A percentile compares a stretch with the other conserved stretches of the same genome.
Evolutionary conservation across 2,113 vertebrate genomes (phyloP).

Genomic region (Sceloporus undulatus): DNA sequence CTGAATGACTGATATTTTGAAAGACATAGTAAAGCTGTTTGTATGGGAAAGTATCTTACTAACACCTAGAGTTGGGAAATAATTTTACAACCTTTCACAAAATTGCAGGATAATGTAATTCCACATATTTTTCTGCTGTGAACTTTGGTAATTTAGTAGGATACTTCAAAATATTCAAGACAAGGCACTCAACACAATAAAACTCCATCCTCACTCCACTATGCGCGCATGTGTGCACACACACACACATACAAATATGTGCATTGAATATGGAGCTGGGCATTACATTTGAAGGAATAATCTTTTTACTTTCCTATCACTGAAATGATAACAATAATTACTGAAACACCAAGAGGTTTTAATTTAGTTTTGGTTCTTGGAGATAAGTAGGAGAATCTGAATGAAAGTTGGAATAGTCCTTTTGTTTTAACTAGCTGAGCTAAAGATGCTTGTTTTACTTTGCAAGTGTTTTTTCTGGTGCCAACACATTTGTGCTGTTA

Average conservation of each 20-base stretch:
- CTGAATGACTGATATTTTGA: not conserved
- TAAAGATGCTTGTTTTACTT: not conserved
- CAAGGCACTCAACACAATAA: too few species aligned
- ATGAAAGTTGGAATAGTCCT: not conserved
- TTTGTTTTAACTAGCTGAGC: not conserved
- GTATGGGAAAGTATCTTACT: not conserved
- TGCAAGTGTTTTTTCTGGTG: too few species aligned
- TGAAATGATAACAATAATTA: not conserved
- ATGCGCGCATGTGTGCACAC: too few species aligned
- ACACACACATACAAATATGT: too few species aligned
- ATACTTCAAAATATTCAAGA: too few species aligned
- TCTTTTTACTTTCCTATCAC: not conserved
- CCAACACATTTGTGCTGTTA: not conserved
- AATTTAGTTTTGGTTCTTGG: not conserved
- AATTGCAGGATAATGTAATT: not conserved
- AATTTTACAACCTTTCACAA: not conserved
- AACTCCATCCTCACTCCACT: too few species aligned
- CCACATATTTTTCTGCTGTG: not conserved
- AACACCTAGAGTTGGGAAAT: not conserved
- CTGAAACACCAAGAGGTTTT: not conserved
- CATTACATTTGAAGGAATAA: not conserved
- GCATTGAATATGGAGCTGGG: too few species aligned
- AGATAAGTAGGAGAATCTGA: not conserved
- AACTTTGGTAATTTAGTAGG: not conserved
- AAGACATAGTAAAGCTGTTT: not conserved